Base-by-base conservation (phyloP, 2,888 invertebrate species). In the Leptopterna dolabrata region DNA sequence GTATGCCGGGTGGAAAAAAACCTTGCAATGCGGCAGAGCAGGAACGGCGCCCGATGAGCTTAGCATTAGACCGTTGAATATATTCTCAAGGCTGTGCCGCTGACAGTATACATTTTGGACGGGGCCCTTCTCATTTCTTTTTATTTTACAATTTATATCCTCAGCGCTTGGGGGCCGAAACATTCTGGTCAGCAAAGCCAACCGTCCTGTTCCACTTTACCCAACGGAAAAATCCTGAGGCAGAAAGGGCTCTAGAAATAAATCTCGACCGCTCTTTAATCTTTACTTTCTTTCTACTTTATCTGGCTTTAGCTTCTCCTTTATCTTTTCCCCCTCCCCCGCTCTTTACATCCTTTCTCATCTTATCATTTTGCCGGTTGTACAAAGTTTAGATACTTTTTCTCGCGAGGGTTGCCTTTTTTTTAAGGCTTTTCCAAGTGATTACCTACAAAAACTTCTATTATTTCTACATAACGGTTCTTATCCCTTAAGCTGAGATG, bases 201-300 rank as follows among this genome's bases (percentile, higher is more conserved):
- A 63, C 63, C 63, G 24, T 11, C 63, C 63, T 63, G 27, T 63
- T 24, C 63, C 63, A 24, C 63, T 19, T 63, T 24, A 7, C 63
- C 19, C 27, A 24, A 24, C 24, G 63, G 24, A 63, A 63, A 63
- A 63, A 63, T 63, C 19, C 24, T 6, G 19, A 63, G 63, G 63
- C 63, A 13, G 63, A 4, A 63, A 19, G 63, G 63, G 19, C 24
- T 24, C 24, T 63, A 81, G 51, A 47, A 81, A 81, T 51, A 81
- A 81, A 81, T 81, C 81, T 81, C 81, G 51, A 30, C 81, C 81
- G 81, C 81, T 81, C 81, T 81, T 81, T 81, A 81, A 81, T 81
- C 81, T 81, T 81, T 81, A 55, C 81, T 81, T 55, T 81, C 55
- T 81, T 81, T 81, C 81, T 55, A 51, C 81, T 81, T 51, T 51